These are phyloP conservation scores for Acromyrmex heyeri DNA, from an alignment of 1,140 invertebrate genomes.

Conservation along the genomic window DNA sequence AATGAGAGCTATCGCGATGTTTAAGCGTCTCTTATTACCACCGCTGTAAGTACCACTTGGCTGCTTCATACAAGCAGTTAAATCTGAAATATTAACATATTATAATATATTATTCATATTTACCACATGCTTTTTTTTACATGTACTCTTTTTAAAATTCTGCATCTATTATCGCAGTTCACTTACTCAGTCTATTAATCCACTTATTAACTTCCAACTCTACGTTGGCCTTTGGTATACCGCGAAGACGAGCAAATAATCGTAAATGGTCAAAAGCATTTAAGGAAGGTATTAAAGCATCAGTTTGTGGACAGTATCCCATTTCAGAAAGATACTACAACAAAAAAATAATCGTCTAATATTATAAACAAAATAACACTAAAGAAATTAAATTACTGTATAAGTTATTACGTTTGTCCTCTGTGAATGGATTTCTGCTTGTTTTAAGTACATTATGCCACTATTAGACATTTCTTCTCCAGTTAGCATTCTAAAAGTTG, in stretches of 20 bases:
- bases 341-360: constrained; percentile 30
- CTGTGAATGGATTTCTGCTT: constrained; percentile 83
- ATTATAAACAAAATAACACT: not conserved
- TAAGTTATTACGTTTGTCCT: constrained; percentile 84
- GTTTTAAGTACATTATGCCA: constrained; percentile 87
- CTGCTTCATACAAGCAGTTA: constrained; percentile 83
- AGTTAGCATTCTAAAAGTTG: constrained; percentile 96
- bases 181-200: constrained; percentile 85
- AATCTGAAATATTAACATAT: constrained; percentile 73
- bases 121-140: not conserved
- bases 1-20: constrained; percentile 96
- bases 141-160: not conserved
- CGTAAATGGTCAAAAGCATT: constrained; percentile 90
- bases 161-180: not conserved
- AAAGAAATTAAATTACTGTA: constrained; percentile 16
- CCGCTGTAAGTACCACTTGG: constrained; percentile 91
- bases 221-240: constrained; percentile 87
- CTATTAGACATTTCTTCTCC: constrained; percentile 90
- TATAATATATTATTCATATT: not conserved
- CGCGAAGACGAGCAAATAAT: constrained; percentile 90
- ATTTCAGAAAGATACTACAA: constrained; percentile 87
- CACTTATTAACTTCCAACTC: constrained; percentile 86
- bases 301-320: constrained; percentile 91
- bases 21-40: constrained; percentile 98
- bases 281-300: constrained; percentile 90